Conservation (phyloP, 2,888 invertebrate genomes). For the Agrotis ipsilon region DNA sequence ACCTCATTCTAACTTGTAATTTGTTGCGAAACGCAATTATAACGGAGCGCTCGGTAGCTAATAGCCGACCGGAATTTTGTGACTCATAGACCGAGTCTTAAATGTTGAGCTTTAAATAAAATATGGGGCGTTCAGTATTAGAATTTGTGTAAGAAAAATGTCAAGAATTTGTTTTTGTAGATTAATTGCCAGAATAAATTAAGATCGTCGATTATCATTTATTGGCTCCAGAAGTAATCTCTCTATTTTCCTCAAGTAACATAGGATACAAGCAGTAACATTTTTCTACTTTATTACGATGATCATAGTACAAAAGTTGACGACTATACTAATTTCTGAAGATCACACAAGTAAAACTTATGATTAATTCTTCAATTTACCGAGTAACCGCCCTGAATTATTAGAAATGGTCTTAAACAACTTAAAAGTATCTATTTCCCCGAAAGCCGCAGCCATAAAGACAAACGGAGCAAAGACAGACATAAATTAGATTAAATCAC, state of each 20-base stretch:
- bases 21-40: constrained; percentile 87
- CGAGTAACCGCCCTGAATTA: constrained; percentile 53
- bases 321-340: constrained; percentile 24
- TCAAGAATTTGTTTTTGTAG: not conserved
- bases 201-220: not conserved
- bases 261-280: not conserved
- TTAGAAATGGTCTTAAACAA: constrained; percentile 61
- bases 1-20: constrained; percentile 86
- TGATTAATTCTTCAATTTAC: constrained; percentile 49
- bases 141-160: constrained; percentile 38
- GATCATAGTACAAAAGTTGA: constrained; percentile 12
- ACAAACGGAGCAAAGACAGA: constrained; percentile 75
- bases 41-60: constrained; percentile 77
- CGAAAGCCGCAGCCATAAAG: constrained; percentile 71
- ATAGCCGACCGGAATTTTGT: constrained; percentile 74
- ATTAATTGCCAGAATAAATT: constrained; percentile 13
- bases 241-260: too few species aligned
- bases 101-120: constrained; percentile 64
- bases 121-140: constrained; percentile 53
- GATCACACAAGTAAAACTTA: constrained; percentile 32
- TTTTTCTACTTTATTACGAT: not conserved
- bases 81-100: constrained; percentile 55
- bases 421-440: constrained; percentile 72
- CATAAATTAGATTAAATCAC: constrained; percentile 84
- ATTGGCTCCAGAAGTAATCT: not conserved